A percentile compares a stretch with the other conserved stretches of the same genome.
Conservation (phyloP, 2,113 vertebrate species). For the Grus americana region DNA sequence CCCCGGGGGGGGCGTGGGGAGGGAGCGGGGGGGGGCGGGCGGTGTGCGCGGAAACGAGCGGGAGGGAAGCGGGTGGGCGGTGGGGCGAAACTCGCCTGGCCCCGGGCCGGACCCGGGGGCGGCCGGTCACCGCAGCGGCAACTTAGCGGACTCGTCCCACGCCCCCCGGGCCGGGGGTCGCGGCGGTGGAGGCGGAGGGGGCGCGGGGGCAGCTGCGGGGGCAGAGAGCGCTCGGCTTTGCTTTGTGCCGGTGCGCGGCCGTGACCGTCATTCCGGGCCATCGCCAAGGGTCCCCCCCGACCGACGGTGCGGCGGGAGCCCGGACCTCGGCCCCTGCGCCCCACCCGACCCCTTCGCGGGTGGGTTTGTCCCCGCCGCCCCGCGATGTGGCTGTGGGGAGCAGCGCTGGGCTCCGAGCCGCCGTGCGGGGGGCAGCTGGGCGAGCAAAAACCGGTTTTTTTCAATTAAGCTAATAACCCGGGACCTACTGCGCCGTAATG, state of each 20-base stretch:
- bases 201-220: neutral
- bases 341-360: no score
- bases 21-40: no score
- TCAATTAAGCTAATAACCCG: neutral
- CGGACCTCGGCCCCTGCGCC: no score
- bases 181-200: no score
- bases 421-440: neutral
- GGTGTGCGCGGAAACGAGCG: neutral
- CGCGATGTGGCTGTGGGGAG: neutral
- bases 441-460: neutral
- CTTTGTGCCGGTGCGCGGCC: neutral
- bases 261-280: no score
- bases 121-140: no score
- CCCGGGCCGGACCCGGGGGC: neutral
- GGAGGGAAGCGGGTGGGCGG: neutral
- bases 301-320: no score
- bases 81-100: neutral
- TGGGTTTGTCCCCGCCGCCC: no score
- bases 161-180: no score
- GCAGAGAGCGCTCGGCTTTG: neutral
- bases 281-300: neutral
- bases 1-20: conserved; percentile 52
- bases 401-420: neutral
- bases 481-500: neutral
- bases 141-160: neutral